Base-by-base conservation (phyloP, 2,113 vertebrate genomes). In the Pelmatolapia mariae region DNA sequence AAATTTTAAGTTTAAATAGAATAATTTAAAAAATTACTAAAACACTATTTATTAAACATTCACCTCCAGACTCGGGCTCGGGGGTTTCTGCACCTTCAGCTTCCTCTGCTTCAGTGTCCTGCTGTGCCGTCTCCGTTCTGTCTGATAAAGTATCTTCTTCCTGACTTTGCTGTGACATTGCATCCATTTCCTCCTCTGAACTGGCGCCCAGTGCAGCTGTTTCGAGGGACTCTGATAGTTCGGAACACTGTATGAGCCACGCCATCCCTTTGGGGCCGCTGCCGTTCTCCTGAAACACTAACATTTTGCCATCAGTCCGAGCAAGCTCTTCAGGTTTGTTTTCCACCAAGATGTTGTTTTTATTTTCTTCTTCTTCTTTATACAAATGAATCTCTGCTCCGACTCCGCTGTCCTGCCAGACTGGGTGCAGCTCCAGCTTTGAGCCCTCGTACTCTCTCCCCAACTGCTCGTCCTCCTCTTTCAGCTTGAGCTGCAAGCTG, bases 381-480 rank as follows among this genome's bases (percentile, higher is more conserved):
- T 16, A 80, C 1, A 7, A 78, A 78, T 50, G 26, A 52, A 78
- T 50, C 45, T 78, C 73, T 13, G 26, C 26, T 6, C 24, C 3
- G 2, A 78, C 43, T 78, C 6, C 10, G 1, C 26, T 31, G 43
- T 50, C 7, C 24, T 19, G 40, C 71, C 71, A 76, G 9, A 19
- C 40, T 7, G 71, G 71, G 40, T 78, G 16, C 73, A 50, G 45
- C 73, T 78, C 73, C 45, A 78, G 45, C 26, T 50, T 78, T 31
- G 3, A 47, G 45, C 10, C 26, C 26, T 78, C 26, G 1, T 78
- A 78, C 16, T 78, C 73, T 50, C 45, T 50, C 26, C 29, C 73
- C 45, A 31, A n/a, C 45, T 78, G 73, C 73, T 78, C 73, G 3
- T 78, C 43, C 45, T 78, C 73, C 26, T 78, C 26, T n/a, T 78